Conservation (phyloP, 2,113 vertebrate species). For the Kryptolebias marmoratus region DNA sequence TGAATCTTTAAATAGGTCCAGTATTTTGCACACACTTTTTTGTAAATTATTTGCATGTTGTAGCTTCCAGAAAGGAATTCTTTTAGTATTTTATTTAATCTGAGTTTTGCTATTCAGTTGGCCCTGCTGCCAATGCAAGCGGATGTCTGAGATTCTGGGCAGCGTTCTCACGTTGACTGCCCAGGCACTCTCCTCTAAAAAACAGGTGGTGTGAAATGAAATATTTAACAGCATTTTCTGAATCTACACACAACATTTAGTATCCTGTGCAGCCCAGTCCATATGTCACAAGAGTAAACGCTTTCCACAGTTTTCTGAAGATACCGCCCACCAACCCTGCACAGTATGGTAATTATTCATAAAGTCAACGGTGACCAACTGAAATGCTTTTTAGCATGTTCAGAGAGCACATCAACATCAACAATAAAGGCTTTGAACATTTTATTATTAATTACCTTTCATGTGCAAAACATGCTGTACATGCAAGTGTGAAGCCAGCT, state of each 20-base stretch:
- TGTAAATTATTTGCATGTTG: neutral
- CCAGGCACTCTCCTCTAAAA: conserved; percentile 16
- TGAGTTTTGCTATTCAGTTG: neutral
- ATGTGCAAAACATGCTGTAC: conserved; percentile 1
- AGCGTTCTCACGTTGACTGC: conserved; percentile 40
- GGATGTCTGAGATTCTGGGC: conserved; percentile 32
- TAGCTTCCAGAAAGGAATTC: neutral
- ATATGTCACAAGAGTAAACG: conserved; percentile 50
- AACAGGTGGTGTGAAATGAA: conserved; percentile 67
- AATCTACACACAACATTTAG: conserved; percentile 24
- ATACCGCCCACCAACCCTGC: conserved; percentile 1
- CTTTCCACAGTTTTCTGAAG: neutral
- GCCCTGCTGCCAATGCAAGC: conserved; percentile 49
- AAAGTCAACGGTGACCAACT: conserved; percentile 17
- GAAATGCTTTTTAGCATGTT: conserved; percentile 7
- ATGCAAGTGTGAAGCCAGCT: conserved; percentile 15
- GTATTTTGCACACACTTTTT: neutral
- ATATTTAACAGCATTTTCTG: conserved; percentile 57
- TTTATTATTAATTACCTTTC: conserved; percentile 38
- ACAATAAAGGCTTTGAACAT: conserved; percentile 35
- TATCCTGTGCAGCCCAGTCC: conserved; percentile 26
- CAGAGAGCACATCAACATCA: conserved; percentile 23
- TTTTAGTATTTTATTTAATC: neutral
- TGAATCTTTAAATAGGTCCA: neutral
- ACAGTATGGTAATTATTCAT: conserved; percentile 2